A percentile compares a stretch with the other conserved stretches of the same genome.
Conservation (phyloP, 23 tunicate species). For the Aplidium turbinatum region DNA sequence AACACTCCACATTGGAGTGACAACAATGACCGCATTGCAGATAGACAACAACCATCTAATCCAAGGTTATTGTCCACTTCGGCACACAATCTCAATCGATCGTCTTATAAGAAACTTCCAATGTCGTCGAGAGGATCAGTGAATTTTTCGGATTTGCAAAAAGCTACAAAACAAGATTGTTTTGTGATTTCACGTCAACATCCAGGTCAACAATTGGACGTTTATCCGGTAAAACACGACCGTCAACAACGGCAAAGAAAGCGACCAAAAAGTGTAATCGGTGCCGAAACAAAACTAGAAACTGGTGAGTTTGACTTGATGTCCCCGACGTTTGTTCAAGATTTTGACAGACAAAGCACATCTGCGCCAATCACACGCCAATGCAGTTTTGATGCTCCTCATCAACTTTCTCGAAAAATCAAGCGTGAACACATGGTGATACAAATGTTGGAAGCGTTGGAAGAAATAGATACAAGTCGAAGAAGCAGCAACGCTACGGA, state of each 20-base stretch:
- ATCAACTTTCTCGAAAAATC: not conserved
- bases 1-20: not conserved
- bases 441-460: conserved; percentile 37
- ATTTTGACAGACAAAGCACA: not conserved
- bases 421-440: conserved; percentile 11
- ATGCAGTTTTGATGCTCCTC: not conserved
- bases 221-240: no score
- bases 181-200: not conserved
- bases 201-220: no score
- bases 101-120: not conserved
- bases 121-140: not conserved
- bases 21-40: not conserved
- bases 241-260: conserved; percentile 1
- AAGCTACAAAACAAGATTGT: not conserved
- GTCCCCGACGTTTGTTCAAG: not conserved
- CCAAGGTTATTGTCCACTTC: not conserved
- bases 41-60: no score
- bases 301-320: not conserved
- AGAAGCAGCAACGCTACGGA: no score
- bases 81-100: not conserved
- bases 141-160: not conserved
- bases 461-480: conserved; percentile 28
- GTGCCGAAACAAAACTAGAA: not conserved
- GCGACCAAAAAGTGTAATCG: conserved; percentile 7
- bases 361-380: conserved; percentile 36